A percentile compares a stretch with the other conserved stretches of the same genome.
phyloP scores from a whole-genome alignment of 2,888 invertebrate species.

The Lasioglossum lativentre region DNA sequence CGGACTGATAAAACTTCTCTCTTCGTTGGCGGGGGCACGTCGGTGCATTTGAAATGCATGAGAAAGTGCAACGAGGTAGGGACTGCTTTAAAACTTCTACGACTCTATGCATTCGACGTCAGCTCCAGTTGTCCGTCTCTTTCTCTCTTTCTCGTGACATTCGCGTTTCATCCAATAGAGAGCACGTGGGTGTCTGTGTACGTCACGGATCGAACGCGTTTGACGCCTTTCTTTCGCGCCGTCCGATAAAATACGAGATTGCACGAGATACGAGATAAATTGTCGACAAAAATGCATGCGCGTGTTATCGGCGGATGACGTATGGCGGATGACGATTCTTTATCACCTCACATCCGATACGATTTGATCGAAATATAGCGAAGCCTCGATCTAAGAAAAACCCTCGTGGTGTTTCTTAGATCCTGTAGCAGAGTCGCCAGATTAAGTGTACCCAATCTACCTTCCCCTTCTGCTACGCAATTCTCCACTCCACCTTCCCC shows the following conservation, averaged over 20 bases:
- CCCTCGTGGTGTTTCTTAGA: too few relatives aligned
- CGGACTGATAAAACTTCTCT: conserved; percentile 37
- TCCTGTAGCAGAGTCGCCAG: too few relatives aligned
- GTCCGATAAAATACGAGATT: conserved; percentile 51
- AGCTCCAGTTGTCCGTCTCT: neutral
- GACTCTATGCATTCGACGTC: neutral
- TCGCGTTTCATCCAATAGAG: conserved; percentile 9
- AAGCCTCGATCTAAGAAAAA: too few relatives aligned
- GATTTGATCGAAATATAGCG: too few relatives aligned
- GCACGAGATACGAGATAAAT: conserved; percentile 11
- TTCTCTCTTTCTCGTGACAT: neutral
- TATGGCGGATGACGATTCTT: conserved; percentile 15
- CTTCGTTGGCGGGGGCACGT: neutral
- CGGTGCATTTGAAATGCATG: conserved; percentile 51
- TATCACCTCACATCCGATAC: conserved; percentile 12
- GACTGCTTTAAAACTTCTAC: conserved; percentile 28
- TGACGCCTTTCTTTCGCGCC: conserved; percentile 49
- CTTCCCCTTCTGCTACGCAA: too few relatives aligned
- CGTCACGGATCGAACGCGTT: conserved; percentile 38
- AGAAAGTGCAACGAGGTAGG: conserved; percentile 30
- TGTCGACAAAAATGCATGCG: conserved; percentile 38
- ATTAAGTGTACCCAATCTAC: too few relatives aligned
- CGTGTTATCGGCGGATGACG: conserved; percentile 22
- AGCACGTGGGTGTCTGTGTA: conserved; percentile 43
- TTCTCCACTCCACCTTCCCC: too few relatives aligned